Percentiles rank a stretch among this genome's conserved stretches.
These are phyloP conservation scores for Steromphala cineraria DNA, from an alignment of 2,888 invertebrate species.

Conservation along the genomic window DNA sequence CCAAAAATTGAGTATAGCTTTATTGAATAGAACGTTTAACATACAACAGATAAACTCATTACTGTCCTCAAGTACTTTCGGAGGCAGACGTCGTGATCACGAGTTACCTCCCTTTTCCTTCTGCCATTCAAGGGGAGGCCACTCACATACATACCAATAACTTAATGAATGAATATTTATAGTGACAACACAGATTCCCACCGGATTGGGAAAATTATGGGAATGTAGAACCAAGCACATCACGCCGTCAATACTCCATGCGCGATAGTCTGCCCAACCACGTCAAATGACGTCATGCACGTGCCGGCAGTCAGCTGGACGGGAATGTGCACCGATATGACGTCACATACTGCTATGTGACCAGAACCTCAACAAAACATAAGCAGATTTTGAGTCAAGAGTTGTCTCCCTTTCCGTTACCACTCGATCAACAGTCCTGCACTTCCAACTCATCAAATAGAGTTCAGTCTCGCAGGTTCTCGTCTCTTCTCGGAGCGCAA, in stretches of 20 bases:
- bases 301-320: constrained; percentile 8
- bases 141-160: neutral
- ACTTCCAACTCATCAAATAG: too few species aligned
- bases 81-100: neutral
- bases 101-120: neutral
- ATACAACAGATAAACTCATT: neutral
- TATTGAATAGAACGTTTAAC: too few species aligned
- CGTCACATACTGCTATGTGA: neutral
- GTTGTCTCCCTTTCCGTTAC: too few species aligned
- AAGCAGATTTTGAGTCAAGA: neutral
- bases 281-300: constrained; percentile 6
- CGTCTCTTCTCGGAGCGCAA: neutral
- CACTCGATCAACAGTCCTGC: too few species aligned
- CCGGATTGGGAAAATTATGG: too few species aligned
- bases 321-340: neutral
- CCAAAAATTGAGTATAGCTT: too few species aligned
- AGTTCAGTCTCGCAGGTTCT: neutral
- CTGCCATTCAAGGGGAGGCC: neutral
- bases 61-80: neutral
- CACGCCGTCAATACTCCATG: neutral
- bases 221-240: too few species aligned
- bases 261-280: neutral
- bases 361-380: neutral
- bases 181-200: neutral
- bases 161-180: neutral